Evolutionary conservation across 2,797 vertebrate genomes (phyloP), one percentile per base, ranked within the genome.

Genomic region (Oceanodroma leucorhoa): DNA sequence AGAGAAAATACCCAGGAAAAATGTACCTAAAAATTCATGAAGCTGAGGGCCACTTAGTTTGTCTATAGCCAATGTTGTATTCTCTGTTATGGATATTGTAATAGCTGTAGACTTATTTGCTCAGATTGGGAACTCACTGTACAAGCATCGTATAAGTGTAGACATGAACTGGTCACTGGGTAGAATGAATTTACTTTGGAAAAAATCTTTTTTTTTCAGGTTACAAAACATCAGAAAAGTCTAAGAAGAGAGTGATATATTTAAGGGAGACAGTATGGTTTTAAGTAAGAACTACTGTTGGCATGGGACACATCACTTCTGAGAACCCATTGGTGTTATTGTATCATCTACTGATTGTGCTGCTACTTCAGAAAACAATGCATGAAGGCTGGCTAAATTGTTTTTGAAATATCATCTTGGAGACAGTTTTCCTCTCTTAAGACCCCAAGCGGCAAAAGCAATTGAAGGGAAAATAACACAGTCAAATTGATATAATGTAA

Each of bases 341-440:
- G 9, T 76, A 55, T 66, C 43, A 77, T 41, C 32, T 69, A 32
- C 65, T 67, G 76, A 91, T 62, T 83, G 65, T 65, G 60, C 50
- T 78, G 30, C 43, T 89, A 8, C 54, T 96, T 91, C 80, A 83
- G 53, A 90, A 91, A 96, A 83, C 57, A 65, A 9, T 64, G 11
- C 14, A 60, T 72, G 89, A 87, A 17, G 2, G 6, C 54, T 87
- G 82, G 46, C 6, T 90, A 92, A 94, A 96, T 89, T 91, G 79
- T 34, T 93, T 95, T 83, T 94, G 89, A 96, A 96, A 88, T 83
- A 94, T 55, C 72, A 55, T 90, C 69, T 66, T 71, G 43, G 62
- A 94, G 76, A 65, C 11, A 58, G 51, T 83, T 93, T 96, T 95
- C 75, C 21, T 93, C 53, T 91, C 48, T 82, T 71, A 77, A 83